Base-by-base conservation (phyloP, 2,113 vertebrate species). In the Sceloporus undulatus region DNA sequence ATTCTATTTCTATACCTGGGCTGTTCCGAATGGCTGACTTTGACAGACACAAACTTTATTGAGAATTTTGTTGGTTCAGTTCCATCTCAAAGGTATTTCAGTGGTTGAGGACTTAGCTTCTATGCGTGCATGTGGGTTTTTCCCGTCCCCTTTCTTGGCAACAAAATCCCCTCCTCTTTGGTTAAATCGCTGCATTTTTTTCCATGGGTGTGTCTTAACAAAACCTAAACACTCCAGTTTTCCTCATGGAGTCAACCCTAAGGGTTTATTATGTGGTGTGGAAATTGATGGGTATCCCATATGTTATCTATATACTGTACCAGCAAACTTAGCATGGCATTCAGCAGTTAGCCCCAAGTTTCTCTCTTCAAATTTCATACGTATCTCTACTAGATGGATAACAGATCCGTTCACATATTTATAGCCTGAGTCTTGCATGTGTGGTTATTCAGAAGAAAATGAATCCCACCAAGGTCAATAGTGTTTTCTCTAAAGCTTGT, bases 251-350 rank as follows among this genome's bases (percentile, higher is more conserved):
- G 96, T 90, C 96, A 96, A 97, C 97, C 95, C 95, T 93, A 94
- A 97, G 97, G 96, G 97, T 94, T 97, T 95, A 96, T 96, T 96
- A 97, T 93, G 96, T 97, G 97, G 97, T 97, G 91, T 96, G 95
- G 97, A 96, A 96, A 97, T 97, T 96, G 96, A 92, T 92, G 96
- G 96, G 95, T 95, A 94, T 95, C 94, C 96, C 94, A 90, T 95
- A 94, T 96, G 68, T 71, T 71, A 71, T 27, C 68, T 27, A 71
- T 71, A 97, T 95, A 97, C 93, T 87, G 89, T 81, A 91, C 87
- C 78, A 85, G 87, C 90, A 62, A 86, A 59, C 40, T 80, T 2
- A 62, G 40, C 5, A 18, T 87, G 90, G 82, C 70, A 29, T 90
- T 86, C 29, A 89, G 75, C 0, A 25, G 29, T 78, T 29, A 70